These are phyloP conservation scores for Borostomias antarcticus DNA, from an alignment of 2,797 vertebrate genomes.

Conservation along the genomic window DNA sequence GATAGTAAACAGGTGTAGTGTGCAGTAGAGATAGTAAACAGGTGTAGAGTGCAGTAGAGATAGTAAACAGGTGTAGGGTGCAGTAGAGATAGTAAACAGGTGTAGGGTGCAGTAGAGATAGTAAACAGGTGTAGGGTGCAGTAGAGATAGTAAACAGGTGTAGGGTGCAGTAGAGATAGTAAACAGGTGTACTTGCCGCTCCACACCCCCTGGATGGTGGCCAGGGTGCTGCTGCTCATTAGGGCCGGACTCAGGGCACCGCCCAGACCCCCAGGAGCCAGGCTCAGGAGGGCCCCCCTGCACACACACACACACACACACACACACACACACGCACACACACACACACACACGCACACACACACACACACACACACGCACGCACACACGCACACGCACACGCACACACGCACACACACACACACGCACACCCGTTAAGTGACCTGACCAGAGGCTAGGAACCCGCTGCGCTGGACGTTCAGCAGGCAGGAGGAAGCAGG, in stretches of 20 bases:
- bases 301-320: conserved; percentile 44
- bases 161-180: conserved; percentile 25
- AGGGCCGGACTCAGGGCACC: conserved; percentile 91
- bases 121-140: no score
- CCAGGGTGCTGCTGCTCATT: conserved; percentile 98
- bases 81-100: no score
- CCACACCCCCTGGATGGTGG: conserved; percentile 96
- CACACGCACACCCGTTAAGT: conserved; percentile 34
- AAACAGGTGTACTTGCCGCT: conserved; percentile 50
- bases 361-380: conserved; percentile 42
- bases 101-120: background rate
- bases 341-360: conserved; percentile 44
- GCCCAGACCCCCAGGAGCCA: conserved; percentile 89
- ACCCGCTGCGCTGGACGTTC: background rate
- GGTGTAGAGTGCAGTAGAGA: no score
- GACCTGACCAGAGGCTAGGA: background rate
- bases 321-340: conserved; percentile 35
- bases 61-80: no score
- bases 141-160: background rate
- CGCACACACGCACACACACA: conserved; percentile 40
- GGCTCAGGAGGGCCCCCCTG: conserved; percentile 95
- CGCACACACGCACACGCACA: conserved; percentile 43
- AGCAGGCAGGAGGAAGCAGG: no score
- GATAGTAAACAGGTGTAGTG: no score
- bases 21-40: no score